Percentiles rank a stretch among this genome's conserved stretches.
phyloP scores from a whole-genome alignment of 1,140 invertebrate genomes.

The Leptinotarsa lineolata region DNA sequence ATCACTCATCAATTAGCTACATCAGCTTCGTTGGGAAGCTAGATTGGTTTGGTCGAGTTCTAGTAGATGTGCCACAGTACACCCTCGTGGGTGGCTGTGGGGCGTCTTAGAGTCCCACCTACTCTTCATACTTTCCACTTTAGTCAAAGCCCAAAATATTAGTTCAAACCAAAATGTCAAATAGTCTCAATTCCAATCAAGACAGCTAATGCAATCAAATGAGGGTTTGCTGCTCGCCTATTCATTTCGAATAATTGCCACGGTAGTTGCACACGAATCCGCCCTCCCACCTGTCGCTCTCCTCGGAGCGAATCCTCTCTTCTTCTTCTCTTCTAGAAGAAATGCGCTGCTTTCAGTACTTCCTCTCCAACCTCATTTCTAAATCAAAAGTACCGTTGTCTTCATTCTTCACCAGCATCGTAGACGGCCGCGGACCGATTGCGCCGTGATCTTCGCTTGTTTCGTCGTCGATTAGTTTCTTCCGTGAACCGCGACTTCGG shows the following conservation, averaged over 20 bases:
- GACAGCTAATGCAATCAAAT: background rate
- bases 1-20: too few relatives aligned
- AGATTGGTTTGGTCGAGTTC: too few relatives aligned
- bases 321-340: slow-evolving; percentile 26
- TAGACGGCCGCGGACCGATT: slow-evolving; percentile 23
- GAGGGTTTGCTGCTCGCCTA: background rate
- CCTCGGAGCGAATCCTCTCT: slow-evolving; percentile 37
- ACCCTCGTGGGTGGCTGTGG: too few relatives aligned
- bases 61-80: too few relatives aligned
- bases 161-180: too few relatives aligned
- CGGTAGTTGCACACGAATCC: slow-evolving; percentile 33
- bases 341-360: slow-evolving; percentile 14
- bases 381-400: slow-evolving; percentile 40
- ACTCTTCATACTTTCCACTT: too few relatives aligned
- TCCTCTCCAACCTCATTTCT: slow-evolving; percentile 40
- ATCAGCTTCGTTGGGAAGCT: too few relatives aligned
- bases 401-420: slow-evolving; percentile 7
- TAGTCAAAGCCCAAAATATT: too few relatives aligned
- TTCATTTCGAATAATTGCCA: slow-evolving; percentile 26
- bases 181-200: too few relatives aligned
- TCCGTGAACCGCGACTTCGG: background rate
- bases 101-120: too few relatives aligned
- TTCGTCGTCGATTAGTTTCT: slow-evolving; percentile 1
- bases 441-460: slow-evolving; percentile 11
- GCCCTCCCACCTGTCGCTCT: slow-evolving; percentile 33